Conservation (phyloP, 2,797 vertebrate genomes). For the Coregonus suidteri region DNA sequence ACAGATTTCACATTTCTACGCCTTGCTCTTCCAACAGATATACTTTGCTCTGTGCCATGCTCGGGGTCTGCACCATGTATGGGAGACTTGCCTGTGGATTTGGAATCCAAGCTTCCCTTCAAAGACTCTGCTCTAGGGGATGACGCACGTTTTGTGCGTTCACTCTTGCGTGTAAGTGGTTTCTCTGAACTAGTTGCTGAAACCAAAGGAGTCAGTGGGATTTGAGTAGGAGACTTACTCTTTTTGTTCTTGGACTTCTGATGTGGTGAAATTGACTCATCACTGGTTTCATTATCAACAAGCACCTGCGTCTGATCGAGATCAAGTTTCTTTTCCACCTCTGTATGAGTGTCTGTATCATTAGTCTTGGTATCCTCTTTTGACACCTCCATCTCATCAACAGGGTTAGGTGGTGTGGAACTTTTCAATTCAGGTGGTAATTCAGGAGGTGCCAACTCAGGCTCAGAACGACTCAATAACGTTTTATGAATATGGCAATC, state of each 20-base stretch:
- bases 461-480: slow-evolving; percentile 64
- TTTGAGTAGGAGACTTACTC: slow-evolving; percentile 74
- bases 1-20: slow-evolving; percentile 93
- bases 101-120: slow-evolving; percentile 76
- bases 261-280: slow-evolving; percentile 74
- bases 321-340: slow-evolving; percentile 62
- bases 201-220: slow-evolving; percentile 56
- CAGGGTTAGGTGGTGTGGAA: slow-evolving; percentile 54
- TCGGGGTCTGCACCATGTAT: slow-evolving; percentile 83
- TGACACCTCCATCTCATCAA: slow-evolving; percentile 47
- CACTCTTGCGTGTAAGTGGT: slow-evolving; percentile 91
- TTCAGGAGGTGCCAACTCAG: slow-evolving; percentile 55
- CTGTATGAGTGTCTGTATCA: slow-evolving; percentile 55
- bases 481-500: slow-evolving; percentile 77
- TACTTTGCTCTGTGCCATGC: slow-evolving; percentile 78
- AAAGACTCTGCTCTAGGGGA: slow-evolving; percentile 90
- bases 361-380: slow-evolving; percentile 62
- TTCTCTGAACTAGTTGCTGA: slow-evolving; percentile 78
- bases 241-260: slow-evolving; percentile 90
- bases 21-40: slow-evolving; percentile 83
- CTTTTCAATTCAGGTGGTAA: slow-evolving; percentile 55
- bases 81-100: slow-evolving; percentile 87
- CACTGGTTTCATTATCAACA: slow-evolving; percentile 71
- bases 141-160: slow-evolving; percentile 91
- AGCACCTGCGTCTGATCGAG: slow-evolving; percentile 61